Percentiles rank a stretch among this genome's conserved stretches.
phyloP scores from a whole-genome alignment of 2,797 vertebrate species.

The Argentina silus region DNA sequence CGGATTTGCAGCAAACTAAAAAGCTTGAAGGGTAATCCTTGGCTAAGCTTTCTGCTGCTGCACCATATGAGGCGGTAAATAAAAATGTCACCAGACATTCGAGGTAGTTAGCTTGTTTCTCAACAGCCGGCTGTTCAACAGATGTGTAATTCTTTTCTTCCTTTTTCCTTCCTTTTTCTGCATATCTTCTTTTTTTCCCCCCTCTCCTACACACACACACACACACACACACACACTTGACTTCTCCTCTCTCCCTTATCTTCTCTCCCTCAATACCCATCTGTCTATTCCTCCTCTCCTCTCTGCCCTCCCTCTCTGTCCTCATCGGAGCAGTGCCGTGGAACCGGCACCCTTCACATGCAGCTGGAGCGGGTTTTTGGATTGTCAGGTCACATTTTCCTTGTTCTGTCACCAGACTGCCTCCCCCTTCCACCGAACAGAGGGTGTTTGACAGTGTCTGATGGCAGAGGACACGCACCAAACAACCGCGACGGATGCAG shows the following conservation, averaged over 20 bases:
- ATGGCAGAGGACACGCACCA: constrained; percentile 8
- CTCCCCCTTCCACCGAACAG: neutral
- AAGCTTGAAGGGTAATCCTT: neutral
- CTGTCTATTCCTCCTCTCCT: neutral
- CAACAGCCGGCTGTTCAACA: too few relatives aligned
- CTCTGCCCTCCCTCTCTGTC: neutral
- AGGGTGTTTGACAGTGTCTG: neutral
- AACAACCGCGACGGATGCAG: neutral
- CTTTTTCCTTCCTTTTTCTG: neutral
- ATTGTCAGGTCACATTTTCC: constrained; percentile 15
- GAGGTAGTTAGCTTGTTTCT: too few relatives aligned
- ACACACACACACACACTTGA: neutral
- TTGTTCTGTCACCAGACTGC: neutral
- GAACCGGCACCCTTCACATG: neutral
- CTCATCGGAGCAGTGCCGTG: neutral
- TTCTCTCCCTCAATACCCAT: neutral
- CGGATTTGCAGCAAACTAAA: neutral
- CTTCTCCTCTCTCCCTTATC: too few relatives aligned
- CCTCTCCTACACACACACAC: neutral
- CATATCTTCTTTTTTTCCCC: neutral
- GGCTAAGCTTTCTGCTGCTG: neutral
- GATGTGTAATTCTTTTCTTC: neutral
- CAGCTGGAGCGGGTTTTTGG: neutral
- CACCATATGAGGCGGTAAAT: neutral
- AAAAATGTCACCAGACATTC: neutral